phyloP scores from a whole-genome alignment of 2,888 invertebrate genomes.

The Caenorhabditis angaria region DNA sequence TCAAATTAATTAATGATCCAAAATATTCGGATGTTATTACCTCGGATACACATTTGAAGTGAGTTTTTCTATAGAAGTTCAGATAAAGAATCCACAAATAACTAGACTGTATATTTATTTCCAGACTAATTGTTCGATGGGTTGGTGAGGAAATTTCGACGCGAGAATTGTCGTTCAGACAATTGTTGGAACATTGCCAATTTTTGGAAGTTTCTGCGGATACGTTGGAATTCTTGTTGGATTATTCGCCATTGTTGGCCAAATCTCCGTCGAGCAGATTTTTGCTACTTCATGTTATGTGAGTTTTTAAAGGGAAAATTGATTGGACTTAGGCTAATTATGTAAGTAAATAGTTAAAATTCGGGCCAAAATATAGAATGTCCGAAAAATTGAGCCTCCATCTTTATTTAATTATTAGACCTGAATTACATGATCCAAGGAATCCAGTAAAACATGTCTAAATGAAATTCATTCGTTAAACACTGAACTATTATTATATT shows the following conservation, averaged over 20 bases:
- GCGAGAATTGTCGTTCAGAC: slow-evolving; percentile 77
- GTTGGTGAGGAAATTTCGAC: slow-evolving; percentile 74
- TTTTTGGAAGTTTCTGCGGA: slow-evolving; percentile 56
- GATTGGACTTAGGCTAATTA: neutral
- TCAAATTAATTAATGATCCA: slow-evolving; percentile 77
- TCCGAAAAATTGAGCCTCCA: no score
- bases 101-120: no score
- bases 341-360: neutral
- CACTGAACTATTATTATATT: no score
- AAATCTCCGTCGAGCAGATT: slow-evolving; percentile 78
- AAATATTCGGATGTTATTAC: slow-evolving; percentile 71
- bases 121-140: slow-evolving; percentile 76
- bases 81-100: no score
- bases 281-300: slow-evolving; percentile 76
- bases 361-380: no score
- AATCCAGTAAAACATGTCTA: no score
- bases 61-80: slow-evolving; percentile 4
- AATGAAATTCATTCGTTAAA: no score
- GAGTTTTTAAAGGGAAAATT: no score
- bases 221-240: slow-evolving; percentile 75
- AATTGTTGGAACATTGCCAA: slow-evolving; percentile 73
- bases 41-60: slow-evolving; percentile 71
- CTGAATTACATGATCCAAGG: no score
- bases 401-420: no score
- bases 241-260: slow-evolving; percentile 77